These are phyloP conservation scores for Ursus arctos DNA, from an alignment of 2,113 vertebrate genomes.

Conservation along the genomic window DNA sequence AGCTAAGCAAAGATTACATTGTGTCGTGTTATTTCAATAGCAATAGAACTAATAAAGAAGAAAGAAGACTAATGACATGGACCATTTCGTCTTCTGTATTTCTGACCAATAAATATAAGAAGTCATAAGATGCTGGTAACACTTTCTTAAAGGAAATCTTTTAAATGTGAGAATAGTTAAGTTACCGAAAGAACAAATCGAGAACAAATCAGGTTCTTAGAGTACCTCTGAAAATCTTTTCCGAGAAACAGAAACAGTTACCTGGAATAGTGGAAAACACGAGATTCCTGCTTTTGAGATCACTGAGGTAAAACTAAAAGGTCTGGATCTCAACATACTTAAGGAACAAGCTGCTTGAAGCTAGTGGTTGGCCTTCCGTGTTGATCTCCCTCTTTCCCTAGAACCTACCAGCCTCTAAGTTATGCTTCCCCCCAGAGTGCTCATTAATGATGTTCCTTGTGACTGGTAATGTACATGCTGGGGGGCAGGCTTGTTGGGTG, in stretches of 20 bases:
- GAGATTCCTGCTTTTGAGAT: slow-evolving; percentile 81
- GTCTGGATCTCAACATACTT: slow-evolving; percentile 77
- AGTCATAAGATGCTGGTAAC: not conserved
- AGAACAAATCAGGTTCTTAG: slow-evolving; percentile 27
- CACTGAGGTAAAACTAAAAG: slow-evolving; percentile 74
- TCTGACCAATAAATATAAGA: not conserved
- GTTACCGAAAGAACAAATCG: slow-evolving; percentile 60
- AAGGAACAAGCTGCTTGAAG: slow-evolving; percentile 45
- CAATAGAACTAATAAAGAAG: slow-evolving; percentile 1
- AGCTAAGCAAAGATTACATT: slow-evolving; percentile 35
- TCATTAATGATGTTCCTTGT: slow-evolving; percentile 70
- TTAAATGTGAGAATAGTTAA: not conserved
- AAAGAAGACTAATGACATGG: not conserved
- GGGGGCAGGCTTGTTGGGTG: slow-evolving; percentile 57
- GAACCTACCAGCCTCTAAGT: slow-evolving; percentile 65
- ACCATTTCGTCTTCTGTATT: not conserved
- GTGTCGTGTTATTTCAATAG: not conserved
- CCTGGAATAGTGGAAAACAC: slow-evolving; percentile 86
- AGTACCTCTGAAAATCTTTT: slow-evolving; percentile 15
- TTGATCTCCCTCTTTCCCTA: slow-evolving; percentile 57
- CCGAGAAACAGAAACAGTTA: slow-evolving; percentile 78
- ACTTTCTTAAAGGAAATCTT: not conserved
- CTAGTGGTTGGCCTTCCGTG: slow-evolving; percentile 42
- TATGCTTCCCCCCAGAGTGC: slow-evolving; percentile 47
- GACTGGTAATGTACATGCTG: slow-evolving; percentile 66